A percentile compares a stretch with the other conserved stretches of the same genome.
Evolutionary conservation across 2,888 invertebrate genomes (phyloP).

Genomic region (Oligia latruncula): DNA sequence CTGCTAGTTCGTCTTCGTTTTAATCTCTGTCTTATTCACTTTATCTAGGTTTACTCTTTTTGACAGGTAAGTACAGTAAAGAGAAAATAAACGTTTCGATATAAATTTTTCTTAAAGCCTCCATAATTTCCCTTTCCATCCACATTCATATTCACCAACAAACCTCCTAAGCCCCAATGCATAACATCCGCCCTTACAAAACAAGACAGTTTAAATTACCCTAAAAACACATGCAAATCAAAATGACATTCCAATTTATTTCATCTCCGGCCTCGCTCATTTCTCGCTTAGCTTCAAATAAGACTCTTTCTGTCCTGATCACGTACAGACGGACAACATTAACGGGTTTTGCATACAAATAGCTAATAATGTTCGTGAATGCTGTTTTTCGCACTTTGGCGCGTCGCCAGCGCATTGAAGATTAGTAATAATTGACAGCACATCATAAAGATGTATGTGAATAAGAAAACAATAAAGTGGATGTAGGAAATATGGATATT

Average conservation of each 20-base stretch:
- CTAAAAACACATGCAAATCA: conserved; percentile 35
- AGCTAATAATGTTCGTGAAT: conserved; percentile 66
- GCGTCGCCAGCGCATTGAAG: conserved; percentile 76
- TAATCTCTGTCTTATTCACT: too few relatives aligned
- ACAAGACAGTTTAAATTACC: conserved; percentile 14
- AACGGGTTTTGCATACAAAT: conserved; percentile 76
- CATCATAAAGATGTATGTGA: conserved; percentile 74
- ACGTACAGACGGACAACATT: conserved; percentile 57
- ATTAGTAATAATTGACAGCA: conserved; percentile 79
- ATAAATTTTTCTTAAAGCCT: background rate
- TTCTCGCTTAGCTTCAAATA: conserved; percentile 40
- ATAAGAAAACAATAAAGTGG: conserved; percentile 51
- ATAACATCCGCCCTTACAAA: background rate
- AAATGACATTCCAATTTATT: conserved; percentile 54
- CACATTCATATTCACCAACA: background rate
- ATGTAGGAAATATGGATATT: conserved; percentile 52
- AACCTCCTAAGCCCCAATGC: background rate
- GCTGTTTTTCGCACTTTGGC: conserved; percentile 77
- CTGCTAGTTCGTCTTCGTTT: too few relatives aligned
- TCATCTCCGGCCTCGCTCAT: conserved; percentile 46
- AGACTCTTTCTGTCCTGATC: conserved; percentile 41
- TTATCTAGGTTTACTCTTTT: too few relatives aligned
- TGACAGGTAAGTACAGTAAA: too few relatives aligned
- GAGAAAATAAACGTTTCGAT: too few relatives aligned
- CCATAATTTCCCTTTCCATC: background rate